Percentiles rank a stretch among this genome's conserved stretches.
Evolutionary conservation across 30 jellyfish, hydroid and myxozoan genomes (phyloP).

Genomic region (Aurelia aurita): DNA sequence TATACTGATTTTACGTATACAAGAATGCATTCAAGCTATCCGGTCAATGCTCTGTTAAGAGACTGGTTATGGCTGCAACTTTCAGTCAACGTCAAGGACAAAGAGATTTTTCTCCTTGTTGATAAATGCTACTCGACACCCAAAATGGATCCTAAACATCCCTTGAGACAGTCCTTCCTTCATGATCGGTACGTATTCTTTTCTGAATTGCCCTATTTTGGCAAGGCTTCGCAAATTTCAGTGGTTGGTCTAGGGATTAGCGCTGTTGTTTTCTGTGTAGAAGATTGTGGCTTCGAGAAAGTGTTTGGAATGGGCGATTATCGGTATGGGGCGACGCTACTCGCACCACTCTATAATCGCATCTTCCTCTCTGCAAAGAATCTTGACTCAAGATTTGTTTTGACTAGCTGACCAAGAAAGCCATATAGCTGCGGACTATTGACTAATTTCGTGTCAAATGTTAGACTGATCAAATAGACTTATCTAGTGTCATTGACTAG

Average conservation of each 20-base stretch:
- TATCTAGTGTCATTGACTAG: too few relatives aligned
- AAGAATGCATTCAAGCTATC: constrained; percentile 21
- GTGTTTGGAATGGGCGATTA: too few relatives aligned
- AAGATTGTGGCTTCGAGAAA: too few relatives aligned
- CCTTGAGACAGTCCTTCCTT: neutral
- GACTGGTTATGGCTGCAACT: constrained; percentile 37
- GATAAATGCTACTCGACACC: constrained; percentile 48
- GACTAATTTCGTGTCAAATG: too few relatives aligned
- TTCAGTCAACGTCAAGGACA: constrained; percentile 11
- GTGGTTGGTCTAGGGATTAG: too few relatives aligned
- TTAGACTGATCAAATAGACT: too few relatives aligned
- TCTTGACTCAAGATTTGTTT: too few relatives aligned
- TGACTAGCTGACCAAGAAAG: too few relatives aligned
- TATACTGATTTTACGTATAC: constrained; percentile 16
- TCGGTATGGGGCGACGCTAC: too few relatives aligned
- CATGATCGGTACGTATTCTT: constrained; percentile 13
- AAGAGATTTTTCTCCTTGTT: constrained; percentile 12
- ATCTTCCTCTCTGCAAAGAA: too few relatives aligned
- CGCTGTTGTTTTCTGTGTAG: neutral
- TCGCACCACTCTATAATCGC: too few relatives aligned
- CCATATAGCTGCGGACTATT: too few relatives aligned
- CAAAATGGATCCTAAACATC: constrained; percentile 16
- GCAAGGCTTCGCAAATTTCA: neutral
- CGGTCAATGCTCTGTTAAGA: constrained; percentile 28
- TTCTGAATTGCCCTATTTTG: neutral